Percentiles rank a stretch among this genome's conserved stretches.
Evolutionary conservation across 2,113 vertebrate genomes (phyloP).

Genomic region (Aegotheles bennettii): DNA sequence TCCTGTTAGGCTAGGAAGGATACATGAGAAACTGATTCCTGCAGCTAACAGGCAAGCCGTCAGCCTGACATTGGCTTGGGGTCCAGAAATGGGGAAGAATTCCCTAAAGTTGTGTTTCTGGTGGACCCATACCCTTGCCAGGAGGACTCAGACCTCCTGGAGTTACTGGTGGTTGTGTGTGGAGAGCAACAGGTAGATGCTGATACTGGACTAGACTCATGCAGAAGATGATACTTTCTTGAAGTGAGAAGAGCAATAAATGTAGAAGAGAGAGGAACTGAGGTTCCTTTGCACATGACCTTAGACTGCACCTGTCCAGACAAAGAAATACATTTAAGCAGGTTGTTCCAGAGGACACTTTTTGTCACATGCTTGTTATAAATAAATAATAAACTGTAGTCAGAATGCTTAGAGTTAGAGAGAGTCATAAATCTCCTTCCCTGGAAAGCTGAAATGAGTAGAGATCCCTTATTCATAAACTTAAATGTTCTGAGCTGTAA

Average conservation of each 20-base stretch:
- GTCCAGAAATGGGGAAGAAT: background rate
- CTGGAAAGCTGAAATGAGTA: slow-evolving; percentile 1
- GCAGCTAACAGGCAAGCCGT: background rate
- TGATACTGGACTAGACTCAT: background rate
- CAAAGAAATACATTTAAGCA: background rate
- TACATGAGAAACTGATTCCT: background rate
- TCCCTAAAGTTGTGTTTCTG: background rate
- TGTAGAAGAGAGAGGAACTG: background rate
- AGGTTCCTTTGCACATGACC: background rate
- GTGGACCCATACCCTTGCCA: background rate
- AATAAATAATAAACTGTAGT: slow-evolving; percentile 12
- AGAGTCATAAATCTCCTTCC: background rate
- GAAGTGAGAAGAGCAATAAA: background rate
- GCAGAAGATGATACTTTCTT: background rate
- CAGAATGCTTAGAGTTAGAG: background rate
- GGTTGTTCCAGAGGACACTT: background rate
- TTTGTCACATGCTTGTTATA: background rate
- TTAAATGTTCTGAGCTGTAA: background rate
- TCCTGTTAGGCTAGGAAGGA: background rate
- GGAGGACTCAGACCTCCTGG: background rate
- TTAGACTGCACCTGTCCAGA: background rate
- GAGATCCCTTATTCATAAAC: background rate
- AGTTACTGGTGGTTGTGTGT: background rate
- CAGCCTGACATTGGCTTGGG: background rate
- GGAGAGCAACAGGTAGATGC: background rate